These are phyloP conservation scores for Otis tarda DNA, from an alignment of 2,113 vertebrate species.

Conservation along the genomic window DNA sequence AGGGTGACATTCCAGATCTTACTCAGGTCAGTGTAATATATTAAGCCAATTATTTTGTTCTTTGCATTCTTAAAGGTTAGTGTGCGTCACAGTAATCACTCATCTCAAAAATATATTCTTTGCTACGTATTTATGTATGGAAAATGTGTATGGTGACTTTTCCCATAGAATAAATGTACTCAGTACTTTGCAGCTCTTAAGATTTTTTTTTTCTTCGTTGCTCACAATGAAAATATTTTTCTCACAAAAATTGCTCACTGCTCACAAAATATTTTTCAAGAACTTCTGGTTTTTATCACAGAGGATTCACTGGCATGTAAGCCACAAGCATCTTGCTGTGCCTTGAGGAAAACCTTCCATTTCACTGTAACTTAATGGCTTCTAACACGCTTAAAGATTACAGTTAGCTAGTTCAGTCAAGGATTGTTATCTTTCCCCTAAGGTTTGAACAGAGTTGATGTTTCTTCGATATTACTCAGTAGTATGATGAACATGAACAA, in stretches of 20 bases:
- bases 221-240: too few species aligned
- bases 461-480: neutral
- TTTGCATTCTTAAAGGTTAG: neutral
- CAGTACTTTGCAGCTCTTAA: neutral
- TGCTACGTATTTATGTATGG: neutral
- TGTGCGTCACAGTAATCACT: neutral
- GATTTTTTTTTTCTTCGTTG: neutral
- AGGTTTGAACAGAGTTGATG: neutral
- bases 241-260: too few species aligned
- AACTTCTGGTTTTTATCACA: neutral
- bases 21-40: constrained; percentile 90
- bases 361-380: neutral
- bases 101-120: neutral
- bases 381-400: neutral
- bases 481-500: rapidly evolving
- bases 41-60: constrained; percentile 50
- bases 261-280: neutral
- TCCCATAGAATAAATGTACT: neutral
- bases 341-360: neutral
- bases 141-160: neutral
- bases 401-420: neutral
- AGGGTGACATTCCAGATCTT: constrained; percentile 91
- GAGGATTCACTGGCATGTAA: neutral
- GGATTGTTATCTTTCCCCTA: neutral
- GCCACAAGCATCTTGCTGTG: neutral